Evolutionary conservation across 2,797 vertebrate species (phyloP).

Genomic region (Bothrops alternatus): DNA sequence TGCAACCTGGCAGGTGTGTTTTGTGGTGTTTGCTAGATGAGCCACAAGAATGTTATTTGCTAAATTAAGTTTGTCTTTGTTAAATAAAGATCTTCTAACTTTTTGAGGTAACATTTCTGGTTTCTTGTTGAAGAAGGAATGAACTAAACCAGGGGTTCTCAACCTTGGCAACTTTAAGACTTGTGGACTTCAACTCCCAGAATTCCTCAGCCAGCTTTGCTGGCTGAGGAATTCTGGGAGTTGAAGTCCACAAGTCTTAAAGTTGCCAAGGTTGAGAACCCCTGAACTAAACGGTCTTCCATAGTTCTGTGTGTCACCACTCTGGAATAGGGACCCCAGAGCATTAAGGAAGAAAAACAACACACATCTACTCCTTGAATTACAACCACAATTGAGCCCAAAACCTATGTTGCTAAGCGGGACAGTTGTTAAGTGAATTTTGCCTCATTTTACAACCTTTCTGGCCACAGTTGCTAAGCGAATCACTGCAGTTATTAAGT

Average conservation of each 20-base stretch:
- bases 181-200: too few relatives aligned
- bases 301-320: background rate
- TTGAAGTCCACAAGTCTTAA: too few relatives aligned
- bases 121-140: accelerated
- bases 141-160: too few relatives aligned
- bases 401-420: background rate
- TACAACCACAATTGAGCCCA: background rate
- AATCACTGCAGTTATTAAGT: background rate
- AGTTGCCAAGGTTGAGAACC: too few relatives aligned
- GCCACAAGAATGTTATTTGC: constrained; percentile 23
- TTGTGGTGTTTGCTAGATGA: constrained; percentile 35
- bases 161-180: too few relatives aligned
- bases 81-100: constrained; percentile 59
- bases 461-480: background rate
- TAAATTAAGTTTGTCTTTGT: constrained; percentile 42
- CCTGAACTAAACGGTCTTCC: background rate
- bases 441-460: background rate
- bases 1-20: constrained; percentile 29
- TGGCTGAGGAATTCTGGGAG: too few relatives aligned
- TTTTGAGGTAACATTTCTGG: constrained; percentile 17
- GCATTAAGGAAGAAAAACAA: background rate
- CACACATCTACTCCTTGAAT: background rate
- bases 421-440: background rate
- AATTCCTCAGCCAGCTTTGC: too few relatives aligned
- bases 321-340: background rate